Base-by-base conservation (phyloP, 37 sponge, comb jelly and placozoan genomes). In the Bolinopsis microptera region DNA sequence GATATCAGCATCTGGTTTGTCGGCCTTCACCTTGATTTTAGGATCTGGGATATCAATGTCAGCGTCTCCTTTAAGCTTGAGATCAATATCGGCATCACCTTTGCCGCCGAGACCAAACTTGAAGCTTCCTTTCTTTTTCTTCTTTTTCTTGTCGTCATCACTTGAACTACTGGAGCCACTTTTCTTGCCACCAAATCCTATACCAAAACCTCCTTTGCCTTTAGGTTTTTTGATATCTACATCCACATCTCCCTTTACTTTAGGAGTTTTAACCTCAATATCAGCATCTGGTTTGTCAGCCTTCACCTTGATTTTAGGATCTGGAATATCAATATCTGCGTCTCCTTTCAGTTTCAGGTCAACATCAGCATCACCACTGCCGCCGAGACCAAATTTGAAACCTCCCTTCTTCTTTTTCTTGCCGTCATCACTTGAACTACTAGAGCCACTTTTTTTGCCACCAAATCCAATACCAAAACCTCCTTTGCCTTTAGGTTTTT, bases 1-100 rank as follows among this genome's bases (percentile, higher is more conserved):
- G 38, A 86, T 48, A 41, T 86, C 90, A 16, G 36, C 90, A 41
- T 86, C 90, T 34, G 90, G 90, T 27, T 30, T 40, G 39, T 86
- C 90, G 1, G 24, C 40, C 0, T 86, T 34, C 22, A 38, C 80
- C 0, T 72, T 72, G 74, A 72, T 28, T 5, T 72, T 28, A 21
- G 30, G 38, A 9, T 82, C 83, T 82, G 0, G 8, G 8, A 36
- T 48, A 40, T 36, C 35, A 34, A 23, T 41, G 61, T 35, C 38
- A 26, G 61, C 35, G 1, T 86, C 36, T 16, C 32, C 90, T 3
- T 86, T 24, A 38, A 86, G 48, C 13, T 41, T 38, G 33, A 26
- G 28, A 70, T 70, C 74, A 5, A 70, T 22, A 70, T 70, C 74
- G 13, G 80, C 80, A 16, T 77, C 32, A 32, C 90, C 90, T 41